phyloP scores from a whole-genome alignment of 2,888 invertebrate species.

The Beris morrisii region DNA sequence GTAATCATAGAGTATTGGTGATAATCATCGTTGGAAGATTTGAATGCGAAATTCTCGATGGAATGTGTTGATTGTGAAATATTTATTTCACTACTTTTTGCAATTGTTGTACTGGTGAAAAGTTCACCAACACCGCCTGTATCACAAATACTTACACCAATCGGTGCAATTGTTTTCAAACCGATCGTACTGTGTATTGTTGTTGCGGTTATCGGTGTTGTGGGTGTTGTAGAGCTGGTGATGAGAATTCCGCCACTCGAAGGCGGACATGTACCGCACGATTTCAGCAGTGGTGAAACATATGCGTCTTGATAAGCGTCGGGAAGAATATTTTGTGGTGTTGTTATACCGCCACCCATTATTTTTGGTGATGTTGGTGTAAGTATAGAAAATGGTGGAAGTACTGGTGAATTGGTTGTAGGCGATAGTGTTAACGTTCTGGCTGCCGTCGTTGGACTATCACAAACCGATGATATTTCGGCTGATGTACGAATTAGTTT shows the following conservation, averaged over 20 bases:
- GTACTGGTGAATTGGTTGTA: constrained; percentile 2
- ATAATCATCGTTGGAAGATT: constrained; percentile 13
- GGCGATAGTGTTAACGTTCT: constrained; percentile 7
- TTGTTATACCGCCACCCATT: constrained; percentile 31
- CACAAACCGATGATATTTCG: constrained; percentile 26
- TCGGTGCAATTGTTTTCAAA: constrained; percentile 3
- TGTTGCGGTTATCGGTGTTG: neutral
- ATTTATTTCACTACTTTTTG: constrained; percentile 10
- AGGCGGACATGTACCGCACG: constrained; percentile 23
- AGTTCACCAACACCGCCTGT: constrained; percentile 11
- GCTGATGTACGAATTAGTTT: constrained; percentile 25
- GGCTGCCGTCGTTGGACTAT: constrained; percentile 12
- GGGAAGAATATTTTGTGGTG: constrained; percentile 29
- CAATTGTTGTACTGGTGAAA: constrained; percentile 16
- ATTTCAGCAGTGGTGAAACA: constrained; percentile 24
- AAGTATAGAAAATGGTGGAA: constrained; percentile 1
- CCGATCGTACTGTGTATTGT: constrained; percentile 17
- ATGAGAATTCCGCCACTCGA: neutral
- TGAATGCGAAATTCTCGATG: constrained; percentile 14
- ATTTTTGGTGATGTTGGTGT: constrained; percentile 17
- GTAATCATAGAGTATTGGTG: constrained; percentile 51
- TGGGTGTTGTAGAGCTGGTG: neutral
- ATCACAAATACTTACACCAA: constrained; percentile 17
- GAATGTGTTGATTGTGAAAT: constrained; percentile 6
- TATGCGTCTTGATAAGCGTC: constrained; percentile 10